phyloP scores from a whole-genome alignment of 2,888 invertebrate species.

The Phymatocera aterrima region DNA sequence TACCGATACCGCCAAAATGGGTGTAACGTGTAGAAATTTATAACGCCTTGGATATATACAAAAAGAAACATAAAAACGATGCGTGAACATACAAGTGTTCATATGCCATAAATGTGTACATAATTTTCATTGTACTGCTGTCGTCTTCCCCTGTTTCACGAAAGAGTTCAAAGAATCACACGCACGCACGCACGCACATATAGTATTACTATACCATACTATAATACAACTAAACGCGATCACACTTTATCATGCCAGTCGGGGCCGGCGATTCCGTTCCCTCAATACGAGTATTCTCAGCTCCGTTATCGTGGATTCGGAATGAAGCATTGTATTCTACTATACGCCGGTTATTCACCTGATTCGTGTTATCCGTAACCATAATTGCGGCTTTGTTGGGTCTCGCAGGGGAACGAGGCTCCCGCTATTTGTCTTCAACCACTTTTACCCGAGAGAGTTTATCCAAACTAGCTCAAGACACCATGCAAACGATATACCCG shows the following conservation, averaged over 20 bases:
- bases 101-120: too few species aligned
- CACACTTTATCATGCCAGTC: slow-evolving; percentile 9
- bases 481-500: slow-evolving; percentile 35
- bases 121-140: too few species aligned
- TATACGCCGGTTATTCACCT: slow-evolving; percentile 62
- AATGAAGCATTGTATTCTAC: neutral
- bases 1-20: neutral
- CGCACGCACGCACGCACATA: neutral
- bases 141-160: too few species aligned
- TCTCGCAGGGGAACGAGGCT: slow-evolving; percentile 32
- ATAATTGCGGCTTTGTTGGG: slow-evolving; percentile 56
- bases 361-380: slow-evolving; percentile 71
- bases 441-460: slow-evolving; percentile 34
- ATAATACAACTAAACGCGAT: too few species aligned
- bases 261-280: neutral
- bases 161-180: neutral
- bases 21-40: too few species aligned
- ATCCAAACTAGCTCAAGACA: slow-evolving; percentile 27
- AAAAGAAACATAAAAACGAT: too few species aligned
- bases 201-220: too few species aligned
- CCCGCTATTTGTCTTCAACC: slow-evolving; percentile 28
- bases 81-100: too few species aligned
- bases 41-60: too few species aligned
- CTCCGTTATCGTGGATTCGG: neutral
- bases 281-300: neutral